Percentiles rank a stretch among this genome's conserved stretches.
Conservation (phyloP, 1,140 invertebrate genomes). For the Elysia chlorotica region DNA sequence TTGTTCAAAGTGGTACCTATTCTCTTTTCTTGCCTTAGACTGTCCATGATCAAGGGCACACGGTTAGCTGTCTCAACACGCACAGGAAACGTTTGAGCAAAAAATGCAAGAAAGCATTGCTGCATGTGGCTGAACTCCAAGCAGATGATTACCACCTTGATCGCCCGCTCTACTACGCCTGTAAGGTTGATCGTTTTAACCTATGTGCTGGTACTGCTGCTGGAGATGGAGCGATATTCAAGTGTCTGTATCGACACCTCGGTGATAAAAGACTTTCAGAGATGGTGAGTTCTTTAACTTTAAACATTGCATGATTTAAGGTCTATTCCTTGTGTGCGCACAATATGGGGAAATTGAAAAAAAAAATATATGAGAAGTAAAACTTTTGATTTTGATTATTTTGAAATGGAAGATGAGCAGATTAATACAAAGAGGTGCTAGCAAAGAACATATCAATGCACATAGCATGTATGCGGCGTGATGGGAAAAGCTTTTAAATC, state of each 20-base stretch:
- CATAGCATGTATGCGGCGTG: not conserved
- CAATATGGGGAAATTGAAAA: too few relatives aligned
- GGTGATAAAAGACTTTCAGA: conserved; percentile 71
- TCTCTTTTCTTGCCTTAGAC: too few relatives aligned
- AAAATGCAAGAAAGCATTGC: conserved; percentile 78
- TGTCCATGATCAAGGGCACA: conserved; percentile 77
- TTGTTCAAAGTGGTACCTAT: too few relatives aligned
- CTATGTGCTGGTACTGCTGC: conserved; percentile 65
- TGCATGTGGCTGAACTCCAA: conserved; percentile 85
- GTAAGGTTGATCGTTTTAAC: conserved; percentile 79
- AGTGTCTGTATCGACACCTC: conserved; percentile 85
- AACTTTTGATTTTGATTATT: not conserved
- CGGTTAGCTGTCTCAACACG: conserved; percentile 83
- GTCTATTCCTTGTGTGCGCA: too few relatives aligned
- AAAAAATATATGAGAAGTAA: too few relatives aligned
- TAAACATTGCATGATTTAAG: too few relatives aligned
- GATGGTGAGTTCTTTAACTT: conserved; percentile 53
- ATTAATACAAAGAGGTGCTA: not conserved
- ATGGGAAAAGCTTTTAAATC: not conserved
- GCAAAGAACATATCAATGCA: not conserved
- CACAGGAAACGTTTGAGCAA: conserved; percentile 49
- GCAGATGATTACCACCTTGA: conserved; percentile 91
- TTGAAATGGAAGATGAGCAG: not conserved
- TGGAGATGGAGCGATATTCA: conserved; percentile 80
- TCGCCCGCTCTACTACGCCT: conserved; percentile 86